These are phyloP conservation scores for Zootoca vivipara DNA, from an alignment of 2,113 vertebrate species.

Conservation along the genomic window DNA sequence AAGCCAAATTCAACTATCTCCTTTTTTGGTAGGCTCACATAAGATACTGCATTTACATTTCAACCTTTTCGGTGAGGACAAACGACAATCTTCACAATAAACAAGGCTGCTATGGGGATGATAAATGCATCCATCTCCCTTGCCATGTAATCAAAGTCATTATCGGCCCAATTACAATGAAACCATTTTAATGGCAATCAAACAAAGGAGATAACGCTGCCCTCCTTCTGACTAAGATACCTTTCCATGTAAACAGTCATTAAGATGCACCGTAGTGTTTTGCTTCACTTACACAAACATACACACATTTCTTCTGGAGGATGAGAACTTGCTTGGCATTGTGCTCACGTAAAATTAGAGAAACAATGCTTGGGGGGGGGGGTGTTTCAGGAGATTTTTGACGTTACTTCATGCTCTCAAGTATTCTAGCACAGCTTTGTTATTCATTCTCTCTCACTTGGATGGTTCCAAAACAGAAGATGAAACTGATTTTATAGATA, in stretches of 20 bases:
- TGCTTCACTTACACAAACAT: background rate
- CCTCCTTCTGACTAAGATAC: slow-evolving; percentile 4
- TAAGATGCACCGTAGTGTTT: slow-evolving; percentile 1
- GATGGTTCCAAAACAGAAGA: background rate
- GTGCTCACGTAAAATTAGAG: slow-evolving; percentile 24
- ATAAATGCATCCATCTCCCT: slow-evolving; percentile 37
- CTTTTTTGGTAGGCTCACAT: slow-evolving; percentile 32
- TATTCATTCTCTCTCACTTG: background rate
- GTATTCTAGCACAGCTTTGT: background rate
- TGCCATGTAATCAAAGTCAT: slow-evolving; percentile 34
- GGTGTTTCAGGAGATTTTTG: background rate
- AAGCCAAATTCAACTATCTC: rapidly evolving
- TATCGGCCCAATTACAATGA: slow-evolving; percentile 41
- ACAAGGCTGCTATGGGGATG: background rate
- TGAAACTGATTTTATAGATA: background rate
- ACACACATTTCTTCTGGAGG: background rate
- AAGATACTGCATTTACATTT: background rate
- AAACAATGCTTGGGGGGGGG: background rate
- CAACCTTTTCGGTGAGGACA: slow-evolving; percentile 2
- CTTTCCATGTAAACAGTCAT: slow-evolving; percentile 30
- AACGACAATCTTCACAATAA: background rate
- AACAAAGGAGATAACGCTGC: background rate
- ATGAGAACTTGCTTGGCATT: slow-evolving; percentile 3
- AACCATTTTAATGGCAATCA: slow-evolving; percentile 36
- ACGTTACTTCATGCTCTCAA: slow-evolving; percentile 8